phyloP scores from a whole-genome alignment of 2,113 vertebrate genomes.

The Leptobrachium ailaonicum region DNA sequence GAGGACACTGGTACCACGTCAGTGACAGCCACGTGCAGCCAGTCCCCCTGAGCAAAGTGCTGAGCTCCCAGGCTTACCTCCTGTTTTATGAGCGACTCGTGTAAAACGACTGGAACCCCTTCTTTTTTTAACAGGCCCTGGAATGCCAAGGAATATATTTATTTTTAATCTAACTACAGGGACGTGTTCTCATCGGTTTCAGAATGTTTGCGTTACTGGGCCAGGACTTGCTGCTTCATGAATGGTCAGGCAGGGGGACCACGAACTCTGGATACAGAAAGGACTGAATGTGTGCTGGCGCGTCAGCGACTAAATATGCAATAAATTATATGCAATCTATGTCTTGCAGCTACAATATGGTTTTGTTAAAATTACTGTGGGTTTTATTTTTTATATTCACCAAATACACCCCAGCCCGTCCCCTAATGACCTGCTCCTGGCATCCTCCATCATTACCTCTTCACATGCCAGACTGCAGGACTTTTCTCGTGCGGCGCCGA shows the following conservation, averaged over 20 bases:
- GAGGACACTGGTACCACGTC: slow-evolving; percentile 90
- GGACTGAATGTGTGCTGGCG: neutral
- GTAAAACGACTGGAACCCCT: slow-evolving; percentile 41
- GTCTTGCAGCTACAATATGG: no score
- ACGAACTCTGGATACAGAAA: neutral
- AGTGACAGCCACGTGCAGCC: slow-evolving; percentile 87
- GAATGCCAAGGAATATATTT: slow-evolving; percentile 45
- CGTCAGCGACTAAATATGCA: slow-evolving; percentile 3
- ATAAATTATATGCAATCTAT: slow-evolving; percentile 13
- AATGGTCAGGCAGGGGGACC: no score
- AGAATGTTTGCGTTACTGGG: neutral
- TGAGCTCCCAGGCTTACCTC: slow-evolving; percentile 91
- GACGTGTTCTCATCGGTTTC: neutral
- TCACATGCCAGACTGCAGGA: no score
- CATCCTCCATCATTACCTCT: no score
- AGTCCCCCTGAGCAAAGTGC: slow-evolving; percentile 78
- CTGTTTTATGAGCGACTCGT: slow-evolving; percentile 91
- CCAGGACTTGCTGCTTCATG: neutral
- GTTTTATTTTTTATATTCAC: no score
- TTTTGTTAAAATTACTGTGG: no score
- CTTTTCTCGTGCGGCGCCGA: no score
- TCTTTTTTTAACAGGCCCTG: neutral
- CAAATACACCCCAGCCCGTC: no score
- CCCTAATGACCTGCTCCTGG: no score
- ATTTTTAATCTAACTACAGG: slow-evolving; percentile 13